Percentiles rank a stretch among this genome's conserved stretches.
Conservation (phyloP, 2,113 vertebrate genomes). For the Megaceryle torquata region DNA sequence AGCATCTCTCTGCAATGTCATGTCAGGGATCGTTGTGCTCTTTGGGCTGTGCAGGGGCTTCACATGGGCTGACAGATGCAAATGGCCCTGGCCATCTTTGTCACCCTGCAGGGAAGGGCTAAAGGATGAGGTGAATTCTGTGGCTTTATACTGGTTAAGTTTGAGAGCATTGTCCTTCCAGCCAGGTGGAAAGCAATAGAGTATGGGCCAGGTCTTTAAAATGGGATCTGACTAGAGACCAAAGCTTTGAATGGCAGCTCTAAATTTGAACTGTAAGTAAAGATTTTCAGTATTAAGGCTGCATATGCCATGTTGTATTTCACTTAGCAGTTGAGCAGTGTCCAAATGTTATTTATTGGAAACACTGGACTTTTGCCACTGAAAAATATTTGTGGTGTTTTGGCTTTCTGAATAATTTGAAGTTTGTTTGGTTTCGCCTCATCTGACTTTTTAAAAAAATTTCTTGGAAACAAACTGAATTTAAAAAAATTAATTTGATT, state of each 20-base stretch:
- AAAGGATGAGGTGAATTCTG: not conserved
- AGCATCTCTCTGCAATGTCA: not conserved
- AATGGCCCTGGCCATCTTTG: not conserved
- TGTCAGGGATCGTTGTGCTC: not conserved
- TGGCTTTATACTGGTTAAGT: not conserved
- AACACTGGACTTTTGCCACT: conserved; percentile 25
- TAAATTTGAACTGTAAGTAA: conserved; percentile 30
- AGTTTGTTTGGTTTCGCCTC: conserved; percentile 22
- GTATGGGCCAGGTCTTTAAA: not conserved
- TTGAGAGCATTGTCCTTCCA: not conserved
- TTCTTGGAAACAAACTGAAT: not conserved
- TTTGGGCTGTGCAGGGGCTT: not conserved
- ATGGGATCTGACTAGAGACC: not conserved
- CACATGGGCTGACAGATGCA: accelerated
- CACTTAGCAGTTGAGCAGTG: not conserved
- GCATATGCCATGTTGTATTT: conserved; percentile 1
- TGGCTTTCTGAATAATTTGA: conserved; percentile 25
- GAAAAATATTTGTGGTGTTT: conserved; percentile 44
- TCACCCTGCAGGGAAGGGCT: not conserved
- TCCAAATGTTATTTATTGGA: conserved; percentile 32
- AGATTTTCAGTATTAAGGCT: conserved; percentile 8
- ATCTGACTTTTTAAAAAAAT: not conserved
- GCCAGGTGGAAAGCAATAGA: not conserved
- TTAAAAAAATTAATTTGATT: not conserved
- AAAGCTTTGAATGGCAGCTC: not conserved